Conservation (phyloP, 2,113 vertebrate species). For the Phycodurus eques region DNA sequence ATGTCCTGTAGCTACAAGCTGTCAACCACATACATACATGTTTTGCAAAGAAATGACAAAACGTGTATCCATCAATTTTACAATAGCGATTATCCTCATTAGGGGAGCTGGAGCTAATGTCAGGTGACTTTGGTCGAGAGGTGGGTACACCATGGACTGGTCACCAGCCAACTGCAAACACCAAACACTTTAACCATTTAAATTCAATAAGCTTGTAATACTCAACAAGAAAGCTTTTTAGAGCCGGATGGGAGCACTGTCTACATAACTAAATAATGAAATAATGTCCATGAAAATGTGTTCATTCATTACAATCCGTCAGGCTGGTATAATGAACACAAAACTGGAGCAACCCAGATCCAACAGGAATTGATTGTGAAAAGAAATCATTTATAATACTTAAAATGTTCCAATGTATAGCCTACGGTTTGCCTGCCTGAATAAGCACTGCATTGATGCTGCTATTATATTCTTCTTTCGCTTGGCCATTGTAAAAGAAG, state of each 20-base stretch:
- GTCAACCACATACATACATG: background rate
- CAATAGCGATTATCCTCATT: background rate
- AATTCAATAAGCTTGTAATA: background rate
- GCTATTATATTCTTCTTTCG: background rate
- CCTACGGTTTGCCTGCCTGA: background rate
- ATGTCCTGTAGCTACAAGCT: background rate
- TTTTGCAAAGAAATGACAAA: background rate
- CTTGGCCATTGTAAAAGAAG: background rate
- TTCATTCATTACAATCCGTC: background rate
- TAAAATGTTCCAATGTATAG: background rate
- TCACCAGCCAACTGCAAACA: background rate
- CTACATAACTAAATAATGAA: background rate
- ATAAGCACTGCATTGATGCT: background rate
- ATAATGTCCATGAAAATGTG: background rate
- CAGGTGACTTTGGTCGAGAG: too few relatives aligned
- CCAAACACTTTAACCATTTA: background rate
- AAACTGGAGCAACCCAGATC: background rate
- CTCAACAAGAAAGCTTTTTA: background rate
- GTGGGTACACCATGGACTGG: background rate
- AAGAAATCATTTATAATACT: background rate
- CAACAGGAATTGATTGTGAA: background rate
- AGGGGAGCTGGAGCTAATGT: too few relatives aligned
- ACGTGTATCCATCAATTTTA: too few relatives aligned
- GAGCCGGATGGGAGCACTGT: background rate
- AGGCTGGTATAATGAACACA: background rate